phyloP scores from a whole-genome alignment of 2,888 invertebrate species.

The Macrosoma leucophasiata region DNA sequence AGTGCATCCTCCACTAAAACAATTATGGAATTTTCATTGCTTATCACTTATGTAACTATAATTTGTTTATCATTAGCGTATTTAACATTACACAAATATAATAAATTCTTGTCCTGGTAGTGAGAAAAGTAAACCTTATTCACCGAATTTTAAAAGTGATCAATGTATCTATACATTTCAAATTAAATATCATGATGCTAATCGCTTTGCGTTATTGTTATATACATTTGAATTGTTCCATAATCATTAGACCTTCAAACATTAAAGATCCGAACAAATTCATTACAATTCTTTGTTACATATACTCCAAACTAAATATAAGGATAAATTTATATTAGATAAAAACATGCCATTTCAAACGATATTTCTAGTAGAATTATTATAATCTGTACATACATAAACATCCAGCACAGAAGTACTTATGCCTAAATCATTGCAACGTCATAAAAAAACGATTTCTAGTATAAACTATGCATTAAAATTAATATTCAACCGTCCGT shows the following conservation, averaged over 20 bases:
- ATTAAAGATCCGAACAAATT: conserved; percentile 6
- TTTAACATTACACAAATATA: conserved; percentile 44
- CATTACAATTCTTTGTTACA: conserved; percentile 10
- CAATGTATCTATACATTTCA: conserved; percentile 20
- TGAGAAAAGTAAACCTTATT: conserved; percentile 29
- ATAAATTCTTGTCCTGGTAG: conserved; percentile 35
- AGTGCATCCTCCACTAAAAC: conserved; percentile 45
- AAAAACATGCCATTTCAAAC: conserved; percentile 8
- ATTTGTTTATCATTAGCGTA: conserved; percentile 35
- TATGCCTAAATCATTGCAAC: conserved; percentile 55
- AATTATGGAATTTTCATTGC: conserved; percentile 54
- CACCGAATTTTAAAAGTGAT: conserved; percentile 25
- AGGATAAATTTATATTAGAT: not conserved
- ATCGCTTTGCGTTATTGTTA: conserved; percentile 42
- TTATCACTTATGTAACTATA: conserved; percentile 37
- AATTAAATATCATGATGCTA: conserved; percentile 30
- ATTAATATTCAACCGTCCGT: conserved; percentile 41
- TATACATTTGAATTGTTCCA: conserved; percentile 20
- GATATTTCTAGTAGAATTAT: conserved; percentile 14
- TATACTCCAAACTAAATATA: conserved; percentile 12
- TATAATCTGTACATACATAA: conserved; percentile 33
- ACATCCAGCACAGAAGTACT: conserved; percentile 46
- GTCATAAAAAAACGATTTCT: conserved; percentile 41
- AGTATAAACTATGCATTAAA: conserved; percentile 45
- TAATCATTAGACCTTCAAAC: conserved; percentile 12